Conservation (phyloP, 2,888 invertebrate species). For the Orthonychiurus folsomi region DNA sequence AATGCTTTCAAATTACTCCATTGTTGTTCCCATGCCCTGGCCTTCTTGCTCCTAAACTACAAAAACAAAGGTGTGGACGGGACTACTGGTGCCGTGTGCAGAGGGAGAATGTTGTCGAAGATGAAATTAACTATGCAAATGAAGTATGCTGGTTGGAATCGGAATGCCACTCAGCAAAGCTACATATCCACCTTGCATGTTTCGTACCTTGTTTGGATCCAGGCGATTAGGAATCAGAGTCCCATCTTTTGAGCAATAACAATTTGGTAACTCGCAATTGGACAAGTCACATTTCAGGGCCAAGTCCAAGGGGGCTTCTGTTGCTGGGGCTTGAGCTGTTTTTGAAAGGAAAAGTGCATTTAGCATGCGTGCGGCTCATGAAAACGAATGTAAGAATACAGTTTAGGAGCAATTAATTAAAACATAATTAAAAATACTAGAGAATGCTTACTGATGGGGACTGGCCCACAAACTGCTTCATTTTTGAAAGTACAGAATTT, state of each 20-base stretch:
- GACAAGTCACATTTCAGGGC: constrained; percentile 68
- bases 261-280: constrained; percentile 73
- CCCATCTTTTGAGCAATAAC: constrained; percentile 86
- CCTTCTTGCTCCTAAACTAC: not conserved
- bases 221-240: constrained; percentile 76
- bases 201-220: constrained; percentile 72
- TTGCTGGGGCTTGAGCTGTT: constrained; percentile 68
- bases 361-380: too few relatives aligned
- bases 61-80: not conserved
- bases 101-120: not conserved
- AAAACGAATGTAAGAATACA: not conserved
- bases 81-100: not conserved
- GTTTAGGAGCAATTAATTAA: constrained; percentile 1
- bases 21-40: not conserved
- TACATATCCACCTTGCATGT: too few relatives aligned
- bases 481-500: constrained; percentile 83
- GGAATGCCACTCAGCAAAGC: not conserved
- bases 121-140: not conserved
- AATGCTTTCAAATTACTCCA: not conserved
- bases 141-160: not conserved
- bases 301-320: constrained; percentile 69
- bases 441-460: constrained; percentile 68
- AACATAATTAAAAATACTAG: not conserved
- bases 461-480: constrained; percentile 82
- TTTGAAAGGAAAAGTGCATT: constrained; percentile 24